Evolutionary conservation across 2,797 vertebrate genomes (phyloP), one percentile per base, ranked within the genome.

Genomic region (Pseudochirops corinnae): DNA sequence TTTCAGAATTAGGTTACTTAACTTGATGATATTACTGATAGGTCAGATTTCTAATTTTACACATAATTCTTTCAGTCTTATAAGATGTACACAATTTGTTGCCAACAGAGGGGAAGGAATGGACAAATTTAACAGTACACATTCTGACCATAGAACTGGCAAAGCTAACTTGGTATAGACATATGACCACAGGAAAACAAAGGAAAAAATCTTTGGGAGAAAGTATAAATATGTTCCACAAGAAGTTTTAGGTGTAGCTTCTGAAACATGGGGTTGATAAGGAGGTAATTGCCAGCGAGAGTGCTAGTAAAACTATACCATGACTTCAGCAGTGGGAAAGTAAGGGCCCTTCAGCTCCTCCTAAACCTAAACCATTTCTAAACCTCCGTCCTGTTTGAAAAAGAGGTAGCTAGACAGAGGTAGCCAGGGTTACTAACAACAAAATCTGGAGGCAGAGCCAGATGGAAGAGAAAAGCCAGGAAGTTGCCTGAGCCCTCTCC

Each of bases 191-290:
- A 33, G 33, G 95, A 96, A 58, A 26, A 46, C 18, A 52, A 92
- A 24, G 21, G 93, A 96, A 58, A 94, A 82, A 93, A 94, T 0
- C 67, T 96, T 95, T 53, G 92, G 96, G 90, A 93, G n/a, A 55
- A 92, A 60, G 55, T 60, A 67, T 28, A 92, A 28, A 4, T 91
- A 91, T n/a, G 92, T 90, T 29, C 50, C n/a, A 82, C 4, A 46
- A 26, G 74, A 82, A 82, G 18, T 18, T 82, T 24, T 82, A 18
- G 7, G 21, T 46, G 9, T 46, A 46, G n/a, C 6, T 46, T 46
- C 18, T 24, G 74, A 82, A 82, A 82, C 18, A 82, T 9, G 39
- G n/a, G 7, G 6, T 82, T 82, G 67, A 82, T 39, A 82, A 82
- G 74, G 74, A 82, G 21, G 21, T 24, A 82, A 82, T 3, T 82